Conservation (phyloP, 2,888 invertebrate genomes). For the Helleia helle region DNA sequence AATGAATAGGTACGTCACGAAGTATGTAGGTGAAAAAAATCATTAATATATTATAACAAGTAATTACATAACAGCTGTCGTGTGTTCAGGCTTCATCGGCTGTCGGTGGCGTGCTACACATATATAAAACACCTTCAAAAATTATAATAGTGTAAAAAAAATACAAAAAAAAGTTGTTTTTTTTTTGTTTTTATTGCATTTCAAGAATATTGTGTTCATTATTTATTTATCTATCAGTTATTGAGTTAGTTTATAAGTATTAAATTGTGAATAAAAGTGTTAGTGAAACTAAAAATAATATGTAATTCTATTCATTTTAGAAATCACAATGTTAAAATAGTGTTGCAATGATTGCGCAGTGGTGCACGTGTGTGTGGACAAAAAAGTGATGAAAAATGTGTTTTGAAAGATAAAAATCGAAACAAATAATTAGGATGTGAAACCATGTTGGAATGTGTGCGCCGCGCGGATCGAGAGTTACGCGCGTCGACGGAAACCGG, state of each 20-base stretch:
- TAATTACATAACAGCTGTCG: conserved; percentile 3
- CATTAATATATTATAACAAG: conserved; percentile 3
- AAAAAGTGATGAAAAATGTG: conserved; percentile 30
- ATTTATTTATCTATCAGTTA: no score
- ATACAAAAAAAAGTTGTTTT: no score
- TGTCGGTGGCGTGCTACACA: background rate
- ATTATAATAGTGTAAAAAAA: no score
- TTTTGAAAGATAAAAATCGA: conserved; percentile 33
- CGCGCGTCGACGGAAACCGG: conserved; percentile 31
- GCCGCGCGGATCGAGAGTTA: conserved; percentile 41
- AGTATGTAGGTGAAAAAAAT: conserved; percentile 8
- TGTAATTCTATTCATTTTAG: background rate
- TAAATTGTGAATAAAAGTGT: no score
- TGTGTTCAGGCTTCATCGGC: background rate
- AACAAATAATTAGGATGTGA: conserved; percentile 53
- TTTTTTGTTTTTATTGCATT: no score
- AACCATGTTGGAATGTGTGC: conserved; percentile 57
- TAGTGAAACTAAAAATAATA: background rate
- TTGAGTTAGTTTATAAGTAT: no score
- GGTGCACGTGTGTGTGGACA: conserved; percentile 8
- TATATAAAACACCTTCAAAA: no score
- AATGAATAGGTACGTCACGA: background rate
- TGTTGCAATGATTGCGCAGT: conserved; percentile 4
- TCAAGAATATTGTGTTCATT: no score
- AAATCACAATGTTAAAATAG: no score